These are phyloP conservation scores for Eutolmus rufibarbis DNA, from an alignment of 2,888 invertebrate genomes.

Conservation along the genomic window DNA sequence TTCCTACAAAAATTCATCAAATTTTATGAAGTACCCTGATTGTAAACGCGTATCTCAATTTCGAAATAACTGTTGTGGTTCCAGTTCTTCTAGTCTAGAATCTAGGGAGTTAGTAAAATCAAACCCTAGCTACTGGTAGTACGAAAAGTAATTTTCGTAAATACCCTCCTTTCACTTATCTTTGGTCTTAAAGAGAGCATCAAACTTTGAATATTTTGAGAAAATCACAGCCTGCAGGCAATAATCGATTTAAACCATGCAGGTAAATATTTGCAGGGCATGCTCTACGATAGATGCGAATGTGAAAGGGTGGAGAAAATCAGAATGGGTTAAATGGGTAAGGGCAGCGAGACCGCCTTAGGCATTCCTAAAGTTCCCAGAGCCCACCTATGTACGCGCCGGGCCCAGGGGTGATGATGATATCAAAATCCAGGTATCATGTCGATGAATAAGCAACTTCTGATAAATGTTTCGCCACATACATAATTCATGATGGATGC, in stretches of 20 bases:
- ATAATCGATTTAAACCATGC: background rate
- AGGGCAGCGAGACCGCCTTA: background rate
- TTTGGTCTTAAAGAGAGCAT: background rate
- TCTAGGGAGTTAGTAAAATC: no score
- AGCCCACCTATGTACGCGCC: background rate
- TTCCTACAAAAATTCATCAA: background rate
- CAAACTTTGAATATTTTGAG: background rate
- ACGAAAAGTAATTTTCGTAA: no score
- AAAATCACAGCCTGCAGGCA: background rate
- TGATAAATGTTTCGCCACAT: conserved; percentile 42
- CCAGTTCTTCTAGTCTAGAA: no score
- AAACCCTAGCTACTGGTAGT: no score
- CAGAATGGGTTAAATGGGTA: background rate
- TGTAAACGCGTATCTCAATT: no score
- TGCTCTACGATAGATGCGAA: background rate
- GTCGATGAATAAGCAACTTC: conserved; percentile 46
- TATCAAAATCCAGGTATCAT: conserved; percentile 41
- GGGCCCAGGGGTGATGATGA: background rate
- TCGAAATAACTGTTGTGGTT: no score
- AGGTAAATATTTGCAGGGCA: background rate
- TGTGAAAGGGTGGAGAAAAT: background rate
- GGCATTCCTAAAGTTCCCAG: background rate
- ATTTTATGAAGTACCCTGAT: background rate
- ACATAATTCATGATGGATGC: conserved; percentile 44
- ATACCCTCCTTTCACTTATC: background rate